phyloP scores from a whole-genome alignment of 2,888 invertebrate species.

The Lycophotia porphyrea region DNA sequence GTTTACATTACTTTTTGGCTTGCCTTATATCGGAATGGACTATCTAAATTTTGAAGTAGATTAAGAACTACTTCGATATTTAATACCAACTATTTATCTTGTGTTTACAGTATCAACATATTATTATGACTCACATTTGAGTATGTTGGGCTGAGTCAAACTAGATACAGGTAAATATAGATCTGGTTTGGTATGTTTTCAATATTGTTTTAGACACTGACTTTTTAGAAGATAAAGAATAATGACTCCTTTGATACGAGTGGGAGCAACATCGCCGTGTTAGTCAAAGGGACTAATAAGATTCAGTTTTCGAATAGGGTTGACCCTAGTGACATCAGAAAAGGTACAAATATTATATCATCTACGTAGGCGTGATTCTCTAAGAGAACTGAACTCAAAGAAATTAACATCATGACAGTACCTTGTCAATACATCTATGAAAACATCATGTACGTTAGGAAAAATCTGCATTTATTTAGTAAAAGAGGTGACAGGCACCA shows the following conservation, averaged over 20 bases:
- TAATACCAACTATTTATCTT: neutral
- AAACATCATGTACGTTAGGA: too few species aligned
- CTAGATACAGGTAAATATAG: slow-evolving; percentile 11
- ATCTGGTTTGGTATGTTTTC: neutral
- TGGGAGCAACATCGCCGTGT: neutral
- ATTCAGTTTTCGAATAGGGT: neutral
- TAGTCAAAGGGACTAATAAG: neutral
- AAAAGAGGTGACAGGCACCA: too few species aligned
- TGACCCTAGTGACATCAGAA: neutral
- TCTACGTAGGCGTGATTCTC: neutral
- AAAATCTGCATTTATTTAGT: too few species aligned
- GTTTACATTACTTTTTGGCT: neutral
- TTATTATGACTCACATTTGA: neutral
- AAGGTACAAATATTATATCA: neutral
- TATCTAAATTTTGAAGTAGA: neutral
- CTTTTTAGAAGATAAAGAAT: neutral
- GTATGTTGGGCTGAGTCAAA: neutral
- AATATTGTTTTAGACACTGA: neutral
- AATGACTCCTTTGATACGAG: neutral
- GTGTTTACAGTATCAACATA: neutral
- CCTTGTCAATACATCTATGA: too few species aligned
- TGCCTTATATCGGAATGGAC: neutral
- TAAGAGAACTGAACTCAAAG: too few species aligned
- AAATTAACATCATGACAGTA: too few species aligned
- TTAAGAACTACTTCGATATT: neutral